Base-by-base conservation (phyloP, 1,140 invertebrate genomes). In the Aporrectodea caliginosa region DNA sequence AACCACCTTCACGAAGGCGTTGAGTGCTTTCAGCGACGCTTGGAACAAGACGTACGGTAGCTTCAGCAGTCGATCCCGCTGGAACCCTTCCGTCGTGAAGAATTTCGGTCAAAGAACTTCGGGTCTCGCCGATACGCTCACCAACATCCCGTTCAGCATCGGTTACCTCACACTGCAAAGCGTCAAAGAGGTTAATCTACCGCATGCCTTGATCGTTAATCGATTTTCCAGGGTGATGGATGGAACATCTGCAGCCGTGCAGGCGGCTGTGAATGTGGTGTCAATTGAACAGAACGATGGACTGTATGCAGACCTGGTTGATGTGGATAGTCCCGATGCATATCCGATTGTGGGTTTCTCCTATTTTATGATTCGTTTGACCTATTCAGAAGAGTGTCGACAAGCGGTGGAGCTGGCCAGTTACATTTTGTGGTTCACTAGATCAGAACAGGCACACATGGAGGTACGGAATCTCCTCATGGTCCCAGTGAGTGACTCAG, bases 361-460 rank as follows among this genome's bases (percentile, higher is more conserved):
- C 1, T 76, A 76, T 35, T 33, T 74, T n/a, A 2, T 74, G 2
- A 31, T 74, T 31, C 31, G 34, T 30, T 31, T 74, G 0, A 74
- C 1, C 29, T 33, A 31, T 6, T 16, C 34, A 12, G 73, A 2
- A n/a, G 68, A 81, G 58, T 87, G 86, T 77, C 73, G 79, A 2
- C 68, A 78, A 1, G 84, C 84, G 22, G 81, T 78, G 31, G 86
- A 86, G 78, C 77, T 87, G 1, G 77, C 84, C 16, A 78, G 85
- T 32, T 86, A 82, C 75, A 78, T 86, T 16, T 73, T 82, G 22
- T 87, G 84, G 84, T 84, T 86, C 72, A 70, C 81, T 31, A 77
- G 22, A 2, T 58, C 70, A 0, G 68, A 80, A 2, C 22, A 73
- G 6, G 83, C 85, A 0, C 70, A 75, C 43, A 1, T 75, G 1